Conservation (phyloP, 2,888 invertebrate species). For the Sinopyrophorus schimmeli region DNA sequence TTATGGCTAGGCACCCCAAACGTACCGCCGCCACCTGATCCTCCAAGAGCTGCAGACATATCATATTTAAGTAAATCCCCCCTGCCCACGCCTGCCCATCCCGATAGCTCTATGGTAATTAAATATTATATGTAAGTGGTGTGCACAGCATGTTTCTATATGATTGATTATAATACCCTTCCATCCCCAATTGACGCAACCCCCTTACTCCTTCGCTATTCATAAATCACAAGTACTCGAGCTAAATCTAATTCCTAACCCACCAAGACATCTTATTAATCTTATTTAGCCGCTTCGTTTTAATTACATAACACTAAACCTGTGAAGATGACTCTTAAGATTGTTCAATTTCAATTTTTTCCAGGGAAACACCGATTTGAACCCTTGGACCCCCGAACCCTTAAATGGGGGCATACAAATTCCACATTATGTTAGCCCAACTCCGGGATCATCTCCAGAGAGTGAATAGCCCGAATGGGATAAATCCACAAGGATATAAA, state of each 20-base stretch:
- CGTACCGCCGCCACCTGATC: conserved; percentile 64
- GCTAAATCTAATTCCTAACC: no score
- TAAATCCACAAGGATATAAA: conserved; percentile 51
- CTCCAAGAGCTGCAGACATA: conserved; percentile 63
- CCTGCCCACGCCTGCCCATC: conserved; percentile 59
- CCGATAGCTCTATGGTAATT: conserved; percentile 60
- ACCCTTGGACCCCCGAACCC: conserved; percentile 51
- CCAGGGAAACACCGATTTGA: conserved; percentile 59
- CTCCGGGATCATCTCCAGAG: conserved; percentile 46
- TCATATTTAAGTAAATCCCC: conserved; percentile 64
- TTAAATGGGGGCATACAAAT: conserved; percentile 49
- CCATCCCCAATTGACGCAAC: no score
- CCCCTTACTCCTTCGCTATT: neutral
- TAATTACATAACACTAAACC: no score
- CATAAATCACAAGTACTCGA: no score
- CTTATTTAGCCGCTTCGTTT: no score
- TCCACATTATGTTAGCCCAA: conserved; percentile 49
- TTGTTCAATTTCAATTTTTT: no score
- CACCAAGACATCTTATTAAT: no score
- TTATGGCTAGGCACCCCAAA: conserved; percentile 47
- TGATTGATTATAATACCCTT: conserved; percentile 28
- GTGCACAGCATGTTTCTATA: conserved; percentile 43
- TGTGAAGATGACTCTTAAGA: no score
- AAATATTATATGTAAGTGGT: conserved; percentile 61
- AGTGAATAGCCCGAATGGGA: conserved; percentile 54